These are phyloP conservation scores for Mareca penelope DNA, from an alignment of 2,797 vertebrate genomes.

Conservation along the genomic window DNA sequence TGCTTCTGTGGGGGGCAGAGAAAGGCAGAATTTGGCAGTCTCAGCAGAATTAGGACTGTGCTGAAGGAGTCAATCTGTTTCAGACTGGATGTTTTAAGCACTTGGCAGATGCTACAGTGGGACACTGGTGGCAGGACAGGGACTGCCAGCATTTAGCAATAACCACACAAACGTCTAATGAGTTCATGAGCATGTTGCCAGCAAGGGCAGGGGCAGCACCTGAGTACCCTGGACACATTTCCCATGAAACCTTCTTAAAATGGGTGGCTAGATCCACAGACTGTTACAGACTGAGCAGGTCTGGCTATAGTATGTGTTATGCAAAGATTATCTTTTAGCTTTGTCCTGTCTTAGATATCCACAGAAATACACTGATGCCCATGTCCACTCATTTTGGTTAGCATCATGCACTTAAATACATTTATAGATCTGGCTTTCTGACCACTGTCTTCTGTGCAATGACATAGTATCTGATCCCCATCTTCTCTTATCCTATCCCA, in stretches of 20 bases:
- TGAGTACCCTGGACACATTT: background rate
- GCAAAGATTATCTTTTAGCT: background rate
- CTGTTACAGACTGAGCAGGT: background rate
- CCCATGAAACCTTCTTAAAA: background rate
- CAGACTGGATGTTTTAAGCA: background rate
- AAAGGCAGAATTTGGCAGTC: background rate
- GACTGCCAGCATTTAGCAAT: background rate
- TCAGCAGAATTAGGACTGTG: background rate
- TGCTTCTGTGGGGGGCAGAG: slow-evolving; percentile 10
- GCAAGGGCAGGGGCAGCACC: background rate
- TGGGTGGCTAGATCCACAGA: background rate
- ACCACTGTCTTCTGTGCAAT: background rate
- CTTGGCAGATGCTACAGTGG: background rate
- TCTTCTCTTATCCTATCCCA: background rate
- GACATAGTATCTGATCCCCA: background rate
- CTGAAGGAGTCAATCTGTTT: slow-evolving; percentile 35
- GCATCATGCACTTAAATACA: background rate
- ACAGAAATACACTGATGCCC: background rate
- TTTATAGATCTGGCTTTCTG: background rate
- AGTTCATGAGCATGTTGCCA: accelerated
- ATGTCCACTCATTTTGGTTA: background rate
- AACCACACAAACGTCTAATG: accelerated
- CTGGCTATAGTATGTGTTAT: background rate
- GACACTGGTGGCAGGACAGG: background rate
- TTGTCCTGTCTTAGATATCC: background rate